phyloP scores from a whole-genome alignment of 2,888 invertebrate genomes.

The Synanthedon formicaeformis region DNA sequence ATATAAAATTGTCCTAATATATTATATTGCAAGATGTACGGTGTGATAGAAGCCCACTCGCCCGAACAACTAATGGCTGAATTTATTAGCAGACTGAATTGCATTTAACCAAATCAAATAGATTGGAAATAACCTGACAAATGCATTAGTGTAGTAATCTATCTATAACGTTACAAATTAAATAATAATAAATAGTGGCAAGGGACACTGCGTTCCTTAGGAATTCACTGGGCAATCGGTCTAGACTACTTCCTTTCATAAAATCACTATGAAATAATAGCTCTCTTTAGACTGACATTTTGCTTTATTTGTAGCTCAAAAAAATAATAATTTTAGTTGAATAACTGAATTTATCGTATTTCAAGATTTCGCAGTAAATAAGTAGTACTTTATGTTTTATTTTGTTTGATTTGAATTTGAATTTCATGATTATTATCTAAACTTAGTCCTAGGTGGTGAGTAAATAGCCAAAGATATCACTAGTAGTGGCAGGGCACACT shows the following conservation, averaged over 20 bases:
- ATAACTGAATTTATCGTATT: too few species aligned
- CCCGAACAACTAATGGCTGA: slow-evolving; percentile 16
- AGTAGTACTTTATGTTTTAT: too few species aligned
- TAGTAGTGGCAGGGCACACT: too few species aligned
- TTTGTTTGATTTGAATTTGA: too few species aligned
- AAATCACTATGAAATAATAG: neutral
- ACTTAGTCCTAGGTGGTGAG: too few species aligned
- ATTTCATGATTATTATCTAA: too few species aligned
- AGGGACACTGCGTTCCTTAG: neutral
- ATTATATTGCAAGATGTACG: slow-evolving; percentile 3
- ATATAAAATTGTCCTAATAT: too few species aligned
- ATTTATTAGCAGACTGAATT: slow-evolving; percentile 23
- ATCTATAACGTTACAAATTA: neutral
- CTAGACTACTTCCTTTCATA: neutral
- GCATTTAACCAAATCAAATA: slow-evolving; percentile 19
- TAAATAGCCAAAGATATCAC: too few species aligned
- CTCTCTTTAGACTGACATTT: too few species aligned
- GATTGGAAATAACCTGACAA: slow-evolving; percentile 16
- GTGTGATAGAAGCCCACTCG: slow-evolving; percentile 14
- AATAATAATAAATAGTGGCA: neutral
- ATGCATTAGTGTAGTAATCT: slow-evolving; percentile 7
- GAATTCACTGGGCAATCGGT: neutral
- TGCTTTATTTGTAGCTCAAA: too few species aligned
- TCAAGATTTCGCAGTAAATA: too few species aligned
- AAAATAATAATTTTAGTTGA: too few species aligned